Conservation (phyloP, 2,113 vertebrate species). For the Lasiurus borealis region DNA sequence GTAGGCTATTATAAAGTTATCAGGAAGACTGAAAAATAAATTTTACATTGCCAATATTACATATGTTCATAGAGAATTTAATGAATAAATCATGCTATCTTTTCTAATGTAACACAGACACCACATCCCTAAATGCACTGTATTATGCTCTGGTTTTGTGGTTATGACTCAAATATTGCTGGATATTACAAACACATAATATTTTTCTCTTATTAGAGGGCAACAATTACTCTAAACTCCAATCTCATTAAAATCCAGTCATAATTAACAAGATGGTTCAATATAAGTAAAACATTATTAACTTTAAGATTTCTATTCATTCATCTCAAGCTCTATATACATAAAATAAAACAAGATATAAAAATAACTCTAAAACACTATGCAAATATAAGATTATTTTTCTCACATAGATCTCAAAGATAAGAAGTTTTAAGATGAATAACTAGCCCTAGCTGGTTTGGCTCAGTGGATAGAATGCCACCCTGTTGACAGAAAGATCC, state of each 20-base stretch:
- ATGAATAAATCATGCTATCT: not conserved
- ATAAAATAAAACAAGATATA: not conserved
- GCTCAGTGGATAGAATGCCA: too few species aligned
- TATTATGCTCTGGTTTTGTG: not conserved
- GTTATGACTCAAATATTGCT: not conserved
- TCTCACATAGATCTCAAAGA: not conserved
- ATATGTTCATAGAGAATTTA: not conserved
- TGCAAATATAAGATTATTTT: not conserved
- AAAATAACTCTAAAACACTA: not conserved
- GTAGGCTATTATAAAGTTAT: conserved; percentile 55
- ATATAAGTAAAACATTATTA: conserved; percentile 22
- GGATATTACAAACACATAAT: not conserved
- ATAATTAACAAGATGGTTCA: not conserved
- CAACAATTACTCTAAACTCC: not conserved
- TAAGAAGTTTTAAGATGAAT: not conserved
- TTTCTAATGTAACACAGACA: not conserved
- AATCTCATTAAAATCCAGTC: conserved; percentile 19
- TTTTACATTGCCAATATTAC: not conserved
- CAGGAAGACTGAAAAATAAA: conserved; percentile 31
- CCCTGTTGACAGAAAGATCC: too few species aligned
- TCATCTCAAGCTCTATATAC: not conserved
- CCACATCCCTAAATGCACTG: not conserved
- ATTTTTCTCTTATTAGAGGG: not conserved
- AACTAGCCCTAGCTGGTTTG: too few species aligned
- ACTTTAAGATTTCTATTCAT: conserved; percentile 12